Evolutionary conservation across 2,797 vertebrate genomes (phyloP).

Genomic region (Synaphobranchus kaupii): DNA sequence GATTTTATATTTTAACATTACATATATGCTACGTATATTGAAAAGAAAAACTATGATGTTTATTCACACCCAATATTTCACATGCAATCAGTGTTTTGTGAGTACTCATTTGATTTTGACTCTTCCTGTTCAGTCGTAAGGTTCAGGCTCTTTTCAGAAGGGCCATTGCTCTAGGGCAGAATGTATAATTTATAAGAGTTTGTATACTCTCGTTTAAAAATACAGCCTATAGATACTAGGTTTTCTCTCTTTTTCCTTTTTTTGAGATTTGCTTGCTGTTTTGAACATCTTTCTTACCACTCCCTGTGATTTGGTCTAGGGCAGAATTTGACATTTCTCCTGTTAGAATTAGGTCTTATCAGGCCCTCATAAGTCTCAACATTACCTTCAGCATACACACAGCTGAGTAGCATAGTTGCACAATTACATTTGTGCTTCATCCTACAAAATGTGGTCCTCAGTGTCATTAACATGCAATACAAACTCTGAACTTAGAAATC

Average conservation of each 20-base stretch:
- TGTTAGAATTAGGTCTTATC: neutral
- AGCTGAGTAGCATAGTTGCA: neutral
- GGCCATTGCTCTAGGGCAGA: neutral
- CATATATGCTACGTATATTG: neutral
- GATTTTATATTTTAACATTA: neutral
- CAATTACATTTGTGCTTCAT: neutral
- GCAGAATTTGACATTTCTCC: neutral
- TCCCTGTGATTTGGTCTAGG: neutral
- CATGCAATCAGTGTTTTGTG: neutral
- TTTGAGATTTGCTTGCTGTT: too few relatives aligned
- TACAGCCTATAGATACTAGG: too few relatives aligned
- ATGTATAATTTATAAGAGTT: too few relatives aligned
- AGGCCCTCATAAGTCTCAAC: neutral
- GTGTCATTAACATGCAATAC: neutral
- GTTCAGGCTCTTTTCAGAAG: neutral
- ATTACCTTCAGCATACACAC: neutral
- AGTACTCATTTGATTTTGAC: neutral
- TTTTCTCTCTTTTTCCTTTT: too few relatives aligned
- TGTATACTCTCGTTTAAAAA: too few relatives aligned
- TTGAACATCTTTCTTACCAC: too few relatives aligned
- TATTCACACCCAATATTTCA: neutral
- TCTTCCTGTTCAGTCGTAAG: neutral
- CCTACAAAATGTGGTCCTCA: neutral
- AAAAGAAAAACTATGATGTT: neutral
- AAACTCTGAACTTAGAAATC: neutral